Evolutionary conservation across 2,113 vertebrate genomes (phyloP).

Genomic region (Anolis sagrei): DNA sequence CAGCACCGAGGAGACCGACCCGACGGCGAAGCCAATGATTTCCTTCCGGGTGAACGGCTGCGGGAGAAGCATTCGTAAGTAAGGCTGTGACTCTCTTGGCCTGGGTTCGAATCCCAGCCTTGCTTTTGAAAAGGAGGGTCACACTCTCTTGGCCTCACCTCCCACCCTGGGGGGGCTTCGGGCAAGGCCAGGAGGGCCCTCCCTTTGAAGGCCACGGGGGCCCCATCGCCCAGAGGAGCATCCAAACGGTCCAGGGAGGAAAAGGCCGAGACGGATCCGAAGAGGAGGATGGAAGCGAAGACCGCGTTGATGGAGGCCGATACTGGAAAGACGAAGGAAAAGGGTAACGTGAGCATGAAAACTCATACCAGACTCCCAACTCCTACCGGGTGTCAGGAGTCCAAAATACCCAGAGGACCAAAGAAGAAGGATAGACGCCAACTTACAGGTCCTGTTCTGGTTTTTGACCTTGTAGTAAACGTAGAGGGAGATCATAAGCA

Average conservation of each 20-base stretch:
- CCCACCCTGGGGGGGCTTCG: neutral
- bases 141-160: slow-evolving; percentile 66
- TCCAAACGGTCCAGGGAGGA: slow-evolving; percentile 44
- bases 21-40: slow-evolving; percentile 86
- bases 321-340: slow-evolving; percentile 52
- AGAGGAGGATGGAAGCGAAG: slow-evolving; percentile 71
- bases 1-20: slow-evolving; percentile 88
- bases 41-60: slow-evolving; percentile 86
- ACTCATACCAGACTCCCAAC: no score
- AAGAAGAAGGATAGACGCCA: no score
- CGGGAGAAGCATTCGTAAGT: neutral
- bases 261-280: slow-evolving; percentile 64
- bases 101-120: no score
- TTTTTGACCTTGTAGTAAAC: slow-evolving; percentile 86
- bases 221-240: neutral
- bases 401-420: no score
- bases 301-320: slow-evolving; percentile 69
- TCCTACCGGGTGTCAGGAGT: no score
- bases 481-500: slow-evolving; percentile 88
- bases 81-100: no score
- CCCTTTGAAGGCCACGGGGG: slow-evolving; percentile 59
- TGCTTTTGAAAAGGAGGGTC: no score
- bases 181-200: slow-evolving; percentile 77
- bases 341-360: neutral
- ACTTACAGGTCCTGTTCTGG: slow-evolving; percentile 64